Evolutionary conservation across 2,113 vertebrate species (phyloP).

Genomic region (Zosterops pallidus): DNA sequence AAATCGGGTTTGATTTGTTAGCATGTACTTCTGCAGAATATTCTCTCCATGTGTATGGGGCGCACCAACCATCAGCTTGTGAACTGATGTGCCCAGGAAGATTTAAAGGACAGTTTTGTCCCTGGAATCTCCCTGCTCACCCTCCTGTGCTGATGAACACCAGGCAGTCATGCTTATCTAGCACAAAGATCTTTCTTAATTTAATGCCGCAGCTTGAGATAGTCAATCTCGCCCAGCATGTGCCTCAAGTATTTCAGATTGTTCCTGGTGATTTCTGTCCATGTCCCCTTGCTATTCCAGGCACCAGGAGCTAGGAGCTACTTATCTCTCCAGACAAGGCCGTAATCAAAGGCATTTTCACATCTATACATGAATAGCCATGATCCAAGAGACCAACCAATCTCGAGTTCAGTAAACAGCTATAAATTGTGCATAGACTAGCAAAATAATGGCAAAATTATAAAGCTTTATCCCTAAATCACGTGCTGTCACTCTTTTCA

Average conservation of each 20-base stretch:
- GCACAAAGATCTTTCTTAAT: slow-evolving; percentile 43
- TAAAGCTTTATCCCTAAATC: not conserved
- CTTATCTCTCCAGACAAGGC: not conserved
- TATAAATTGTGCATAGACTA: not conserved
- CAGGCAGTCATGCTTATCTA: slow-evolving; percentile 43
- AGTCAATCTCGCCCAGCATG: not conserved
- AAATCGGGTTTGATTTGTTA: not conserved
- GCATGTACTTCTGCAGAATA: not conserved
- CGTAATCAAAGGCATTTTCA: slow-evolving; percentile 20
- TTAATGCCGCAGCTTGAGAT: slow-evolving; percentile 16
- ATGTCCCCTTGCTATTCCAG: not conserved
- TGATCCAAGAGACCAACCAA: not conserved
- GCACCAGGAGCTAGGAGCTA: not conserved
- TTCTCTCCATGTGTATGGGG: not conserved
- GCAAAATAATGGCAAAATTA: not conserved
- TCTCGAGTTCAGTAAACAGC: not conserved
- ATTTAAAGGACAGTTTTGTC: slow-evolving; percentile 46
- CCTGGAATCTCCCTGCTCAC: slow-evolving; percentile 31
- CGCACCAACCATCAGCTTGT: not conserved
- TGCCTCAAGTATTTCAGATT: not conserved
- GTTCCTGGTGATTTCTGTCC: not conserved
- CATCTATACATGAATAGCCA: not conserved
- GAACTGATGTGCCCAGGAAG: slow-evolving; percentile 28
- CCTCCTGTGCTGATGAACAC: slow-evolving; percentile 8
- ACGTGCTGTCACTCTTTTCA: not conserved